Evolutionary conservation across 1,140 invertebrate genomes (phyloP), one percentile per base, ranked within the genome.

Genomic region (Zeugodacus cucurbitae): DNA sequence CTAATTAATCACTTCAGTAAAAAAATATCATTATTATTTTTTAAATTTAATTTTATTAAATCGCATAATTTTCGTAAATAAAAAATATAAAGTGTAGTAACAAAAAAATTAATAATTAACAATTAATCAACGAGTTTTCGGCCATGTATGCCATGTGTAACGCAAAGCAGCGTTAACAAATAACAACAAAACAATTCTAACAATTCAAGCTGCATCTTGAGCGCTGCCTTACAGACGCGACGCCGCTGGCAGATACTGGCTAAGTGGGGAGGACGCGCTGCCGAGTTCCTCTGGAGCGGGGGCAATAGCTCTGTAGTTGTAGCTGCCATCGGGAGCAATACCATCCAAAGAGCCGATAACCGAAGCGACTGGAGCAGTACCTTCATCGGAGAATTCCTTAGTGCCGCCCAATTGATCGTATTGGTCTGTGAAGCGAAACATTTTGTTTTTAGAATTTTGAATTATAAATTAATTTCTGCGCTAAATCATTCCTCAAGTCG

Each of bases 391-490:
- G 88, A 89, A 91, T 87, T 93, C 92, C 32, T 90, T 92, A 89
- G 92, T 91, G 87, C 92, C 92, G 22, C 91, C 92, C n/a, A 93
- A 87, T 85, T 92, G 91, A 64, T 93, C 92, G 78, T 93, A 93
- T 89, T 93, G 92, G 6, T 86, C 89, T 89, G 59, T 54, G 4
- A 87, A n/a, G 48, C 17, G 48, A 37, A 82, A n/a, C 11, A 8
- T 82, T 48, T 26, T 22, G 10, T 82, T 82, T 62, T 57, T 57
- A 22, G 82, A 67, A 64, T 37, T 58, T 87, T 74, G 2, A 86
- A 54, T n/a, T 57, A 3, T 37, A n/a, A n/a, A n/a, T 32, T 57
- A 22, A 32, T 82, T 82, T 62, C 3, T 17, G 3, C 0, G 4
- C 48, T 54, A 54, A 54, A 54, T 54, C 14, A 17, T 54, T 14